phyloP scores from a whole-genome alignment of 2,113 vertebrate species.

The Spilogale gracilis region DNA sequence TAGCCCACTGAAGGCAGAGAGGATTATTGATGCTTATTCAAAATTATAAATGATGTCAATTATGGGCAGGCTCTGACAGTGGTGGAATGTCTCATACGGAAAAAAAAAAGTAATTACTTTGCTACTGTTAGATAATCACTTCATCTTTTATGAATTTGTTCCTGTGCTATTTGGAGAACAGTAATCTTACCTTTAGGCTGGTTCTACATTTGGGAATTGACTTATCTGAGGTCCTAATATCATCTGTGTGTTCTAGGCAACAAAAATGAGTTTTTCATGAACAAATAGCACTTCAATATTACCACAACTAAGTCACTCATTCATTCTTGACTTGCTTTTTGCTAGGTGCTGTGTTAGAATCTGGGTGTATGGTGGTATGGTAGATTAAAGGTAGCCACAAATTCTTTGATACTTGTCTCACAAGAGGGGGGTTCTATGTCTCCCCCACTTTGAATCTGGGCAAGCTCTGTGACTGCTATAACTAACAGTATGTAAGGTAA shows the following conservation, averaged over 20 bases:
- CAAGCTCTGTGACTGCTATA: neutral
- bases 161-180: conserved; percentile 62
- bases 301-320: neutral
- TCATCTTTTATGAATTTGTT: conserved; percentile 64
- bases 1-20: conserved; percentile 42
- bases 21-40: conserved; percentile 58
- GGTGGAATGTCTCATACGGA: conserved; percentile 33
- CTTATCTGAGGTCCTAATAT: conserved; percentile 57
- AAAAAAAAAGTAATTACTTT: conserved; percentile 65
- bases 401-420: conserved; percentile 4
- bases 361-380: neutral
- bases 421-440: neutral
- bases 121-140: conserved; percentile 29
- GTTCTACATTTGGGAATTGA: conserved; percentile 53
- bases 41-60: conserved; percentile 67
- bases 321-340: conserved; percentile 22
- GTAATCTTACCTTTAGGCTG: conserved; percentile 58
- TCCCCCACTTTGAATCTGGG: neutral
- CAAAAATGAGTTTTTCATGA: conserved; percentile 50
- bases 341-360: neutral
- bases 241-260: conserved; percentile 46
- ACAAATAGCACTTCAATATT: conserved; percentile 48
- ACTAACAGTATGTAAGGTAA: neutral
- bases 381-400: conserved; percentile 14
- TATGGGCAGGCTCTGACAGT: conserved; percentile 50